phyloP scores from a whole-genome alignment of 37 sponge, comb jelly and placozoan genomes.

The Aphrocallistes beatrix region DNA sequence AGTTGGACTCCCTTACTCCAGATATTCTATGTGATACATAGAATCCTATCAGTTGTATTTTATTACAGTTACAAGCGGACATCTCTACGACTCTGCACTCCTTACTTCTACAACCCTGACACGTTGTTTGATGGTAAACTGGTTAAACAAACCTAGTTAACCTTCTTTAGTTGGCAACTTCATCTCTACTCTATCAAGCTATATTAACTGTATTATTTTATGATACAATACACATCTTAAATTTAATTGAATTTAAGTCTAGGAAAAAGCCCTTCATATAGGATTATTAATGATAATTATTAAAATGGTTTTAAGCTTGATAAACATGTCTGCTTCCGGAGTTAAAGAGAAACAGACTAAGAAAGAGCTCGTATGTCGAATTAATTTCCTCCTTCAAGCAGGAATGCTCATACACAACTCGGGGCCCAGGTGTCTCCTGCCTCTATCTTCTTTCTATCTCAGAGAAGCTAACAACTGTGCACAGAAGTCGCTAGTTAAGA shows the following conservation, averaged over 20 bases:
- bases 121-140: background rate
- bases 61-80: background rate
- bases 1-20: background rate
- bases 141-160: too few relatives aligned
- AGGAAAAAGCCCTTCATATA: too few relatives aligned
- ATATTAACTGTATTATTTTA: too few relatives aligned
- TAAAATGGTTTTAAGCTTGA: too few relatives aligned
- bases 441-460: background rate
- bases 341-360: too few relatives aligned
- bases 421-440: background rate
- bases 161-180: too few relatives aligned
- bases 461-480: background rate
- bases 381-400: conserved; percentile 2
- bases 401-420: background rate
- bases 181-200: too few relatives aligned
- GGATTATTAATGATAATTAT: too few relatives aligned
- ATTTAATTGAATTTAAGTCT: too few relatives aligned
- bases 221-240: too few relatives aligned
- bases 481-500: conserved; percentile 3
- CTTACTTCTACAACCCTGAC: background rate
- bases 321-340: too few relatives aligned
- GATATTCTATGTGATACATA: background rate
- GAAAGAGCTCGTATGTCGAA: background rate
- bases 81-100: background rate
- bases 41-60: background rate